Conservation (phyloP, 2,797 vertebrate genomes). For the Dendrocincla fuliginosa region DNA sequence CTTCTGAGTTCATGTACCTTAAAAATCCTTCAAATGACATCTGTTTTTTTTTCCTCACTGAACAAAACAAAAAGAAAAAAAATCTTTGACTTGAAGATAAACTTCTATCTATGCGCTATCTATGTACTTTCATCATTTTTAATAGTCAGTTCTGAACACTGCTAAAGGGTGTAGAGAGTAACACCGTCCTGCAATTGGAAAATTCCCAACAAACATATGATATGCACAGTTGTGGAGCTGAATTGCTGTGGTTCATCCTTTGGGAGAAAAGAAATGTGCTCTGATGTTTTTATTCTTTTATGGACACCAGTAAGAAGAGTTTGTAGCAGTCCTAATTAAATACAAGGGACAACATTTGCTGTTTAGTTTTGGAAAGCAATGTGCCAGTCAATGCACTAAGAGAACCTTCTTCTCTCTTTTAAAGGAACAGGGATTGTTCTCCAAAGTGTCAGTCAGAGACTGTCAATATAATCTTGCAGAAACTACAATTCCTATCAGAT, state of each 20-base stretch:
- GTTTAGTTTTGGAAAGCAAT: neutral
- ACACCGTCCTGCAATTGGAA: neutral
- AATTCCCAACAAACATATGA: neutral
- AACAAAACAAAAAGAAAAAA: constrained; percentile 6
- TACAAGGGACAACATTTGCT: neutral
- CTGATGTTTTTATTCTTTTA: neutral
- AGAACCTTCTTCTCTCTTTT: neutral
- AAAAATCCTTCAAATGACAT: constrained; percentile 87
- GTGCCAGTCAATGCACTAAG: neutral
- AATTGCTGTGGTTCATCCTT: neutral
- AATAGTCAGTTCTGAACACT: neutral
- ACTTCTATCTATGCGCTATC: neutral
- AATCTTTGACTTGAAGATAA: neutral
- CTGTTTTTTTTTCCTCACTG: constrained; percentile 75
- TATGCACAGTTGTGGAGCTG: neutral
- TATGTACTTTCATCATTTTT: neutral
- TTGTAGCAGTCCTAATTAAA: neutral
- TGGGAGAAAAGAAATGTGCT: neutral
- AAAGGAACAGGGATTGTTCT: neutral
- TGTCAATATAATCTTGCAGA: neutral
- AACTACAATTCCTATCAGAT: neutral
- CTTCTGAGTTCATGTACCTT: constrained; percentile 83
- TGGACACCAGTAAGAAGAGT: neutral
- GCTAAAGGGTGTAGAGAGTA: neutral
- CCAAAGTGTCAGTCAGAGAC: neutral